These are phyloP conservation scores for Anolis carolinensis DNA, from an alignment of 2,113 vertebrate species.

Conservation along the genomic window DNA sequence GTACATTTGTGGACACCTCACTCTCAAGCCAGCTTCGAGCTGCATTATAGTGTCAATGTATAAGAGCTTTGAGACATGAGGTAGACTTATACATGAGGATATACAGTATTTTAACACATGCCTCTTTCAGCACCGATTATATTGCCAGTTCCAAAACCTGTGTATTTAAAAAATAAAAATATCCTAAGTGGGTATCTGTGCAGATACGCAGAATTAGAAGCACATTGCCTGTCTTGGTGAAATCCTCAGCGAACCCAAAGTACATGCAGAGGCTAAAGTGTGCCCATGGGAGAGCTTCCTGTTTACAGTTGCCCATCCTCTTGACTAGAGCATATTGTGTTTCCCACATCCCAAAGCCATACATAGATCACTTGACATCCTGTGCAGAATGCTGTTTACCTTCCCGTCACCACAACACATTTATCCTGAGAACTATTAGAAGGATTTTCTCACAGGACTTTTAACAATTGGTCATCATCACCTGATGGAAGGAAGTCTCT, in stretches of 20 bases:
- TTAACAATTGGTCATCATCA: constrained; percentile 75
- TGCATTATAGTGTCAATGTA: no score
- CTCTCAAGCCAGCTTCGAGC: no score
- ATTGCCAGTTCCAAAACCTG: neutral
- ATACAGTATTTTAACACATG: neutral
- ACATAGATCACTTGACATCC: constrained; percentile 71
- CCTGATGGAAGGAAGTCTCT: constrained; percentile 50
- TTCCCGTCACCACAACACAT: constrained; percentile 61
- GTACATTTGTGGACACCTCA: no score
- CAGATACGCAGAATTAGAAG: neutral
- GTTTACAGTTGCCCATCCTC: constrained; percentile 76
- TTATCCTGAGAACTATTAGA: constrained; percentile 66
- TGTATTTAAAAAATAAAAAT: neutral
- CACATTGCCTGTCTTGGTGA: constrained; percentile 17
- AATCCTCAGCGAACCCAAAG: neutral
- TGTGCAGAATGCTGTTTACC: constrained; percentile 64
- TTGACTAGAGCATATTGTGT: constrained; percentile 47
- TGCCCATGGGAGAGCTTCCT: constrained; percentile 74
- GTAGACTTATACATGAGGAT: no score
- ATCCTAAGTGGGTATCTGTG: rapidly evolving
- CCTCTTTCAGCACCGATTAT: neutral
- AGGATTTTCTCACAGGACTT: constrained; percentile 72
- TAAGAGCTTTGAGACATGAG: no score
- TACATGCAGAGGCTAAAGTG: constrained; percentile 39
- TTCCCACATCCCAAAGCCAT: constrained; percentile 76